Percentiles rank a stretch among this genome's conserved stretches.
Conservation (phyloP, 2,888 invertebrate species). For the Polietes domitor region DNA sequence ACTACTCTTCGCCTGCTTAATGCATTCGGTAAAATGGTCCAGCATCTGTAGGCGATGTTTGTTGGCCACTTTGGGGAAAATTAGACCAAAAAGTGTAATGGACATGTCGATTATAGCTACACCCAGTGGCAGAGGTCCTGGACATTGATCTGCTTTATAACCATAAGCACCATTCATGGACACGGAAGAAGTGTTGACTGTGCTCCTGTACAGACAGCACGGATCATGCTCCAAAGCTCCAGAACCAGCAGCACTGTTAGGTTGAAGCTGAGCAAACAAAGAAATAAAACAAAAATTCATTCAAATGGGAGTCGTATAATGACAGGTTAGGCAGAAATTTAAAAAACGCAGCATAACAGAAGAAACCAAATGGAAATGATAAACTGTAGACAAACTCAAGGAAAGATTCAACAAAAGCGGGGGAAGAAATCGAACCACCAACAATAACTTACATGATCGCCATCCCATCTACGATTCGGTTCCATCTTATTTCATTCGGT, state of each 20-base stretch:
- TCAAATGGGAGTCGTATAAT: no score
- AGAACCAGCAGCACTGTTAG: conserved; percentile 96
- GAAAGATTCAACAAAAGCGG: conserved; percentile 40
- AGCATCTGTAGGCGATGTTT: conserved; percentile 99
- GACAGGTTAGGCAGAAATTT: not conserved
- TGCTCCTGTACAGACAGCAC: conserved; percentile 90
- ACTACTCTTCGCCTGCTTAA: conserved; percentile 94
- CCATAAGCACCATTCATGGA: conserved; percentile 77
- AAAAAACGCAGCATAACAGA: not conserved
- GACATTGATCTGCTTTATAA: conserved; percentile 80
- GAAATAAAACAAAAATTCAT: not conserved
- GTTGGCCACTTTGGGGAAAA: conserved; percentile 96
- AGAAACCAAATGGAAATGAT: conserved; percentile 49
- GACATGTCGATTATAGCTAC: conserved; percentile 98
- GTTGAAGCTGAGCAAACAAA: conserved; percentile 87
- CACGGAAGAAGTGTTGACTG: conserved; percentile 65
- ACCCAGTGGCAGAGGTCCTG: conserved; percentile 94
- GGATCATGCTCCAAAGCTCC: conserved; percentile 98
- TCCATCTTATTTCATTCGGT: conserved; percentile 85
- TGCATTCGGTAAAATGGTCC: conserved; percentile 97
- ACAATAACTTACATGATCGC: conserved; percentile 88
- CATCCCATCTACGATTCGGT: conserved; percentile 90
- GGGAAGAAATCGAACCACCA: conserved; percentile 46
- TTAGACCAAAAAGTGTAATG: conserved; percentile 94
- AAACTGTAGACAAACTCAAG: conserved; percentile 31